A percentile compares a stretch with the other conserved stretches of the same genome.
Conservation (phyloP, 2,797 vertebrate species). For the Acanthopagrus latus region DNA sequence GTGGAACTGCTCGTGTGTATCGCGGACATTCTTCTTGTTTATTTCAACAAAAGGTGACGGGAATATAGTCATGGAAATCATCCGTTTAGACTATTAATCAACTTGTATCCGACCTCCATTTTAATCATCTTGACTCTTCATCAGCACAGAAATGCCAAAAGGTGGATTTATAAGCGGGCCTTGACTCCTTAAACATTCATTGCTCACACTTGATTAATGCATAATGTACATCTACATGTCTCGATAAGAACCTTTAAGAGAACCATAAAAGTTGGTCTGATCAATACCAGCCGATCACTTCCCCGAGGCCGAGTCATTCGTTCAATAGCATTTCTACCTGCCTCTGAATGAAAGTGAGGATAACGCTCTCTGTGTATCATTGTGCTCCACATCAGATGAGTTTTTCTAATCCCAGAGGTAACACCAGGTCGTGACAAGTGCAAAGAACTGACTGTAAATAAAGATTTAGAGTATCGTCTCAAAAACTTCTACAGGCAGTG, state of each 20-base stretch:
- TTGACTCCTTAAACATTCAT: background rate
- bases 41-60: background rate
- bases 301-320: slow-evolving; percentile 6
- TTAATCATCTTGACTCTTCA: background rate
- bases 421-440: slow-evolving; percentile 1
- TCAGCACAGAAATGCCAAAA: slow-evolving; percentile 1
- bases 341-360: background rate
- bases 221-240: slow-evolving; percentile 2
- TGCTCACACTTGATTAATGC: slow-evolving; percentile 4
- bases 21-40: background rate
- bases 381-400: slow-evolving; percentile 23
- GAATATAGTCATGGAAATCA: background rate
- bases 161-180: background rate
- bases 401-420: background rate
- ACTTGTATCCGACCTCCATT: background rate
- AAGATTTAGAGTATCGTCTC: background rate
- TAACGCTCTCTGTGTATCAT: background rate
- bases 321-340: background rate
- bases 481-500: background rate
- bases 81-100: background rate
- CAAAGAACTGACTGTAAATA: slow-evolving; percentile 16
- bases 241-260: background rate
- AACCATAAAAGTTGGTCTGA: background rate
- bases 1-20: background rate
- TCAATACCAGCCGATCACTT: background rate